Base-by-base conservation (phyloP, 2,797 vertebrate genomes). In the Lutjanus campechanus region DNA sequence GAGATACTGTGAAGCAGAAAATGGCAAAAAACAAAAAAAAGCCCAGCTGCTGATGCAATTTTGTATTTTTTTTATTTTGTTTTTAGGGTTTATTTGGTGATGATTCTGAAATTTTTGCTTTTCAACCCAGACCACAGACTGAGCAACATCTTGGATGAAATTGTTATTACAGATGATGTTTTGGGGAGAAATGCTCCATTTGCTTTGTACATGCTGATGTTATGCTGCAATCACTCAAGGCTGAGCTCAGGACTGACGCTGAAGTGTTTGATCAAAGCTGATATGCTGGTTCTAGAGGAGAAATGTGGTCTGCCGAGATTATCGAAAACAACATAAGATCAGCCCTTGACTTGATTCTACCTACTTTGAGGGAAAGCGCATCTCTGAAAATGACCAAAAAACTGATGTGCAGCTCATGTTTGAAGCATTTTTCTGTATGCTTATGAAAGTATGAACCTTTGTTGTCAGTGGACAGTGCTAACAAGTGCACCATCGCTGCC, bases 151-250 rank as follows among this genome's bases (percentile, higher is more conserved):
- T 43, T 20, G 13, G 10, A 22, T 65, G 3, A 71, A 51, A 56
- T 11, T 53, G 50, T 44, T 15, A 11, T 25, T 15, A 8, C 7
- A 50, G 41, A 69, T 47, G 40, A n/a, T 56, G 65, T 68, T 69
- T 41, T 62, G 11, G 29, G 20, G 29, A 22, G 58, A 85, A 79
- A 68, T 8, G 12, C 25, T 22, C 44, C 67, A 58, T 83, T 62
- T 22, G 47, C 47, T 17, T 7, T 79, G 25, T 40, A 55, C 47
- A 77, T 76, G 50, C 5, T 62, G 65, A 73, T 66, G 68, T 20
- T 8, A 44, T n/a, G 47, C 56, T 51, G 61, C 85, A 90, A 77
- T 90, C 82, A 87, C 58, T 10, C 68, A 8, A 40, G 1, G 19
- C 53, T 8, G 40, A 58, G 68, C 49, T 20, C 36, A 0, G 12